These are phyloP conservation scores for Spea multiplicata DNA, from an alignment of 2,113 vertebrate genomes.

Conservation along the genomic window DNA sequence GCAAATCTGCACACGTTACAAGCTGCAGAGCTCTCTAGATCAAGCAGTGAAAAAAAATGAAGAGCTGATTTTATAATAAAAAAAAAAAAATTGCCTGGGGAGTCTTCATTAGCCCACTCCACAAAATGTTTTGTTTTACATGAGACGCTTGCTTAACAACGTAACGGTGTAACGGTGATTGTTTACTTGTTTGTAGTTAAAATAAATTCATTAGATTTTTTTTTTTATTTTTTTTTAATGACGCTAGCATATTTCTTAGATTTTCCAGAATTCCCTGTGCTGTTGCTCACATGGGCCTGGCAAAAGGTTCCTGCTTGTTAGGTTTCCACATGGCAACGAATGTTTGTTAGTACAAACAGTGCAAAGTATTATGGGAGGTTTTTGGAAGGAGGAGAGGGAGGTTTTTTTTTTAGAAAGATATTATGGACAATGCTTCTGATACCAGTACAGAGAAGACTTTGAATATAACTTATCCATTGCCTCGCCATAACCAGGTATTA, in stretches of 20 bases:
- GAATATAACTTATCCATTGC: too few relatives aligned
- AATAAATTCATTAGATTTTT: too few relatives aligned
- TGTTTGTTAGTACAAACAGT: neutral
- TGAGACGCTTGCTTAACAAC: neutral
- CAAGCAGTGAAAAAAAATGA: too few relatives aligned
- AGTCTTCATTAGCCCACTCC: neutral
- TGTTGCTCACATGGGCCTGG: neutral
- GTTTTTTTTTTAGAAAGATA: too few relatives aligned
- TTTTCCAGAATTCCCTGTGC: neutral
- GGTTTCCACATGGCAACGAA: neutral
- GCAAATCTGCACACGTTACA: neutral
- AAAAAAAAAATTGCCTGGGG: neutral
- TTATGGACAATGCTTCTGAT: too few relatives aligned
- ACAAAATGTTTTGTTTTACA: neutral
- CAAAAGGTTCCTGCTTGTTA: neutral
- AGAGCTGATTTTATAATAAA: constrained; percentile 12
- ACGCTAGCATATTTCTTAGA: neutral
- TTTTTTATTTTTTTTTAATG: too few relatives aligned
- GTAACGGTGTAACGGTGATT: neutral
- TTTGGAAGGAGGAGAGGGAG: too few relatives aligned
- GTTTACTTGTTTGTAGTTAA: neutral
- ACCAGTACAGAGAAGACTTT: too few relatives aligned
- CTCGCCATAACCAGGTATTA: too few relatives aligned
- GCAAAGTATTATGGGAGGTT: too few relatives aligned
- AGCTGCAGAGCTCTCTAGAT: constrained; percentile 22